A percentile compares a stretch with the other conserved stretches of the same genome.
These are phyloP conservation scores for Brachyistius frenatus DNA, from an alignment of 2,113 vertebrate genomes.

Conservation along the genomic window DNA sequence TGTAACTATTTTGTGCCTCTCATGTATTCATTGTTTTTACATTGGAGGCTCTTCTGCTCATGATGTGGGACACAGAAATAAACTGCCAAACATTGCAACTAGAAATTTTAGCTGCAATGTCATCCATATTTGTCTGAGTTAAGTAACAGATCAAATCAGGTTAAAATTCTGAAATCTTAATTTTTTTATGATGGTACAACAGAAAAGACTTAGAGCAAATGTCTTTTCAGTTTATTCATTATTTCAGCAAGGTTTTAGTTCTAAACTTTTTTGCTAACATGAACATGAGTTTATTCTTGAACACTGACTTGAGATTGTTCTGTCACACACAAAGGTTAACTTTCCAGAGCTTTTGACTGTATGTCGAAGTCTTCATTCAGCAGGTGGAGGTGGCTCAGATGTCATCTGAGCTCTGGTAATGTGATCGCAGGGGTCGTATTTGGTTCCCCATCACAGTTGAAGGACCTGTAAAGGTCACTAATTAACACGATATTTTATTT, in stretches of 20 bases:
- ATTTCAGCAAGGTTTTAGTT: background rate
- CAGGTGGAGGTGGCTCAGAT: background rate
- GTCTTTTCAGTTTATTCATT: background rate
- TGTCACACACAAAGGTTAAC: background rate
- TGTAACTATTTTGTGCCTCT: slow-evolving; percentile 7
- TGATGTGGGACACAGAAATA: slow-evolving; percentile 46
- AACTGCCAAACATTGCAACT: slow-evolving; percentile 10
- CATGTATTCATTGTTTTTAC: slow-evolving; percentile 24
- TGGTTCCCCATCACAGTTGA: too few species aligned
- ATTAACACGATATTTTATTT: too few species aligned
- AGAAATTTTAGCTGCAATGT: slow-evolving; percentile 11
- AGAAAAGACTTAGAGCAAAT: background rate
- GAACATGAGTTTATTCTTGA: background rate
- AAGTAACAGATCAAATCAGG: background rate
- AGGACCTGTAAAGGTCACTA: too few species aligned
- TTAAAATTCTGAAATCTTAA: background rate
- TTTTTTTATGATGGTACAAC: slow-evolving; percentile 9
- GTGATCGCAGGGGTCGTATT: background rate
- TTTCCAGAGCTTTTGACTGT: slow-evolving; percentile 5
- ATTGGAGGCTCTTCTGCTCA: background rate
- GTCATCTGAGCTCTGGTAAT: background rate
- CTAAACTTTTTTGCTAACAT: too few species aligned
- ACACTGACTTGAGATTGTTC: background rate
- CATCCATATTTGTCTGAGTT: slow-evolving; percentile 14
- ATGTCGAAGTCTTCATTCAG: background rate